Evolutionary conservation across 2,888 invertebrate genomes (phyloP), one percentile per base, ranked within the genome.

Genomic region (Cistogaster globosa): DNA sequence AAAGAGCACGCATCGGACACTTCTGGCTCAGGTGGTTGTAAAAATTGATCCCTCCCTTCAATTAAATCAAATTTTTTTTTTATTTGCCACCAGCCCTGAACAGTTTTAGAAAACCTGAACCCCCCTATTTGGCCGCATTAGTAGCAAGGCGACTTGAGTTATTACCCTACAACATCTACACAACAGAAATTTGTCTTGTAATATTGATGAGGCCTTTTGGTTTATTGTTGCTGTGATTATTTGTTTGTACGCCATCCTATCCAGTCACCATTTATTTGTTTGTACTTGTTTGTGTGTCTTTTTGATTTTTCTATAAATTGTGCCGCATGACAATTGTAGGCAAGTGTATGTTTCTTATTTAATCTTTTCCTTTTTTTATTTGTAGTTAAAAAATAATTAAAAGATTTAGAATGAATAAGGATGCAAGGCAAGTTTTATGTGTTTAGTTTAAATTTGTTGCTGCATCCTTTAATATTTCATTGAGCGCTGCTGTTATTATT

Each of bases 181-280:
- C 77, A 84, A 84, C 72, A 63, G 77, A 84, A 81, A 84, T 84
- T 84, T 84, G 84, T 84, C 84, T 80, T 84, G 65, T 36, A 79
- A 72, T 84, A 81, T 77, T 77, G 77, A 84, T 81, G 80, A 81
- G 74, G 51, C 83, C 69, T 58, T 26, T 58, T 60, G 57, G 26
- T 78, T 72, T 78, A 72, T 72, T 65, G 67, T 58, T 77, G 62
- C 68, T 67, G 62, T 55, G 38, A 45, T 55, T 74, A 42, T 69
- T 45, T 63, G 42, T 48, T 42, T 74, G 51, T 72, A 42, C 26
- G 36, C 51, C 55, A 62, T 62, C 32, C 60, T 69, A 42, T 62
- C 20, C 22, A 36, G n/a, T n/a, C 53, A 63, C 36, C 53, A 63
- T 42, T 79, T 22, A 71, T 48, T 71, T 51, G 32, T 48, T 18